These are phyloP conservation scores for Portevinia maculata DNA, from an alignment of 2,888 invertebrate genomes.

Conservation along the genomic window DNA sequence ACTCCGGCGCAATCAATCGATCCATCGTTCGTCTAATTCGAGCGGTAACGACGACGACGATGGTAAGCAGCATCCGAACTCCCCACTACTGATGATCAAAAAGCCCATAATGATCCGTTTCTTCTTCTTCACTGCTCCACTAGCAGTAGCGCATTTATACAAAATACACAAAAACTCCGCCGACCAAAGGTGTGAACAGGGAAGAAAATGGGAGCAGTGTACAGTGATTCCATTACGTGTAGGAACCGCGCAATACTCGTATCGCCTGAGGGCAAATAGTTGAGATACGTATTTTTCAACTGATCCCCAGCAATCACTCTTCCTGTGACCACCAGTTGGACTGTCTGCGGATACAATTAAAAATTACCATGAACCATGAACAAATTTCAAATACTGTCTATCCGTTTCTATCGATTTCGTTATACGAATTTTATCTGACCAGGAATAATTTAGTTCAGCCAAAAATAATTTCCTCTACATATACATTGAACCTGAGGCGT, in stretches of 20 bases:
- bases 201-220: slow-evolving; percentile 25
- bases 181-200: slow-evolving; percentile 63
- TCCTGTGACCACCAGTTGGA: background rate
- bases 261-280: slow-evolving; percentile 55
- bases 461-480: background rate
- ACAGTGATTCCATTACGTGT: slow-evolving; percentile 63
- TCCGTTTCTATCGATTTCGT: too few species aligned
- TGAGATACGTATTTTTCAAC: slow-evolving; percentile 28
- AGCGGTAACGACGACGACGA: slow-evolving; percentile 1
- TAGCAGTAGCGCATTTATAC: slow-evolving; percentile 15
- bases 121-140: slow-evolving; percentile 13
- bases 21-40: slow-evolving; percentile 54
- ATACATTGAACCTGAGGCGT: slow-evolving; percentile 49
- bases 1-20: slow-evolving; percentile 62
- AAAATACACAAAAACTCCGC: slow-evolving; percentile 2
- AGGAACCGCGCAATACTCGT: slow-evolving; percentile 53
- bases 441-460: background rate
- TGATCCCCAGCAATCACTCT: background rate
- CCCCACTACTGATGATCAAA: slow-evolving; percentile 34
- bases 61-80: slow-evolving; percentile 21
- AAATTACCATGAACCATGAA: slow-evolving; percentile 38
- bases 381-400: background rate
- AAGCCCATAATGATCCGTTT: slow-evolving; percentile 63
- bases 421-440: background rate
- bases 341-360: slow-evolving; percentile 45